phyloP scores from a whole-genome alignment of 1,140 invertebrate species.

The Magallana ariakensis region DNA sequence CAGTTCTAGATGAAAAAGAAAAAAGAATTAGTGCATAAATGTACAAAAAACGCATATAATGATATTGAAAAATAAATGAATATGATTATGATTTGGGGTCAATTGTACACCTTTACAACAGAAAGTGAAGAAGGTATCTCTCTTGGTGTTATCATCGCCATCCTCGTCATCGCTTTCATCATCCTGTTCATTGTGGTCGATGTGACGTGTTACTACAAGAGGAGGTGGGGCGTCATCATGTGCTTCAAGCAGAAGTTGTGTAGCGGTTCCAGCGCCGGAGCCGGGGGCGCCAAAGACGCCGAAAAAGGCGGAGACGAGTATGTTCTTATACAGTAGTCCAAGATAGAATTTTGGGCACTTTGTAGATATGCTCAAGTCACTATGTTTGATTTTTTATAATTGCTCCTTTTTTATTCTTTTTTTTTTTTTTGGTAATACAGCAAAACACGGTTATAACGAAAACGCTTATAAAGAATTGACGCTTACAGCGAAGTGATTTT shows the following conservation, averaged over 20 bases:
- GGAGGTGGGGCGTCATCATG: conserved; percentile 23
- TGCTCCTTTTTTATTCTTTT: not conserved
- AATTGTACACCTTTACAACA: not conserved
- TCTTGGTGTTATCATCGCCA: conserved; percentile 42
- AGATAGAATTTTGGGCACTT: no score
- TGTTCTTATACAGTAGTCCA: not conserved
- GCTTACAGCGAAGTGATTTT: no score
- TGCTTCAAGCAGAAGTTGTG: conserved; percentile 14
- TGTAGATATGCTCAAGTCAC: no score
- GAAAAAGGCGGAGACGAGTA: conserved; percentile 37
- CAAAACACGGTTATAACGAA: no score
- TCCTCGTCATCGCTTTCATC: conserved; percentile 41
- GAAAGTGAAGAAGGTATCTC: conserved; percentile 1
- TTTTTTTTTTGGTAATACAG: no score
- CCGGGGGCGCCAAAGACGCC: conserved; percentile 13
- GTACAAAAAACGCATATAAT: no score
- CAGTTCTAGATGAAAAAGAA: no score
- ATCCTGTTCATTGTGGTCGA: conserved; percentile 40
- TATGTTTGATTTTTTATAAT: not conserved
- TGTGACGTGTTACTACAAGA: conserved; percentile 37
- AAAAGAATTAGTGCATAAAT: no score
- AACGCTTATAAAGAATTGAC: no score
- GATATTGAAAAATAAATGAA: no score
- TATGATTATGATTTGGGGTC: no score
- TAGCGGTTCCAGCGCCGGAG: not conserved